Base-by-base conservation (phyloP, 2,113 vertebrate genomes). In the Calidris pygmaea region DNA sequence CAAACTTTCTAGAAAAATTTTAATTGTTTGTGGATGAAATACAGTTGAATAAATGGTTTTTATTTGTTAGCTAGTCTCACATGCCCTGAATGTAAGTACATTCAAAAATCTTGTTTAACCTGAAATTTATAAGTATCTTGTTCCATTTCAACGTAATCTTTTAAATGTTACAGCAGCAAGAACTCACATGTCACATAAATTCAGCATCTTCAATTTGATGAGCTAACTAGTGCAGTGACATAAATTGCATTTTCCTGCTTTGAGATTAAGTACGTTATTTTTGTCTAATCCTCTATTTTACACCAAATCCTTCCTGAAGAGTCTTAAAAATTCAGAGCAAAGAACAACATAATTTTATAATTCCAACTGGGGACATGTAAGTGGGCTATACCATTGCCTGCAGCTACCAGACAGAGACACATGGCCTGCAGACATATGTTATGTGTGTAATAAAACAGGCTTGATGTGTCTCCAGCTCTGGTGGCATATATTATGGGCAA, bases 221-320 rank as follows among this genome's bases (percentile, higher is more conserved):
- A 90, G 60, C 89, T 92, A 95, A 95, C 74, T 75, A 94, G 39
- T 58, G 34, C 87, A 68, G 68, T 39, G 47, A 79, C 56, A 90
- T 93, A 94, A 97, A 95, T 71, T 95, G 37, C 73, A 82, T 92
- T 96, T 94, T 94, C 56, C 82, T 89, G 53, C 77, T 95, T 71
- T 85, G 58, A 93, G 84, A 71, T 68, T 87, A 95, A 95, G 58
- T 53, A 92, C 35, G 48, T 96, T 90, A 85, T 78, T 89, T 97
- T 95, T 95, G 58, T 91, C 87, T 96, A 95, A 95, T 93, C 85
- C 82, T 80, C 47, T 87, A n/a, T 94, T 93, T 96, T 91, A 86
- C 24, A 81, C 39, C 67, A 81, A 94, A 95, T 93, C 92, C 85
- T 82, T 96, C 63, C 67, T 16, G 62, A 94, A 50, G 12, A 90